Percentiles rank a stretch among this genome's conserved stretches.
phyloP scores from a whole-genome alignment of 2,888 invertebrate genomes.

The Megaustenia siamemsis region DNA sequence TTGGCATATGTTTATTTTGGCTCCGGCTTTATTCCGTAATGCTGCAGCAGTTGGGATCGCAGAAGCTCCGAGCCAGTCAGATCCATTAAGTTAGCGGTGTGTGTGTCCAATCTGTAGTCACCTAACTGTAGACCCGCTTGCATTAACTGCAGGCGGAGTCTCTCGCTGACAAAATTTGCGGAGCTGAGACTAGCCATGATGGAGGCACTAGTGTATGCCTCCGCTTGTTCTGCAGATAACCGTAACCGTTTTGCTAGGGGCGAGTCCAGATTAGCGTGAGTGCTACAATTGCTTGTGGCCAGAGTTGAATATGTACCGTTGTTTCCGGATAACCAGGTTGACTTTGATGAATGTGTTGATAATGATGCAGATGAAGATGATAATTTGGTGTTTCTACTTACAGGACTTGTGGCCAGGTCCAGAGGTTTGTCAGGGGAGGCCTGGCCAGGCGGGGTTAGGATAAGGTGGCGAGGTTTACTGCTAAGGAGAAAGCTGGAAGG shows the following conservation, averaged over 20 bases:
- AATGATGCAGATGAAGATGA: background rate
- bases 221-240: conserved; percentile 51
- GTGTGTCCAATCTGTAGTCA: conserved; percentile 41
- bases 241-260: conserved; percentile 44
- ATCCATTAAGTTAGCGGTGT: conserved; percentile 38
- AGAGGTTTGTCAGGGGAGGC: conserved; percentile 38
- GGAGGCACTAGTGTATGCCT: conserved; percentile 59
- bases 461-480: conserved; percentile 1
- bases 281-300: background rate
- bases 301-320: conserved; percentile 32
- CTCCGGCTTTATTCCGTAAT: conserved; percentile 53
- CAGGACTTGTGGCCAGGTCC: conserved; percentile 50
- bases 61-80: conserved; percentile 47
- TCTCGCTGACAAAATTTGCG: conserved; percentile 44
- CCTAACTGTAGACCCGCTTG: conserved; percentile 43
- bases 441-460: conserved; percentile 7
- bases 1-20: conserved; percentile 45
- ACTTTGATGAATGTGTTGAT: background rate
- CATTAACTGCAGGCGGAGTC: conserved; percentile 50
- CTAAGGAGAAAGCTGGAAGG: conserved; percentile 17
- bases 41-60: conserved; percentile 50
- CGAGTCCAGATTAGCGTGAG: conserved; percentile 28
- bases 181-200: conserved; percentile 62
- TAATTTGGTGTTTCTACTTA: conserved; percentile 42
- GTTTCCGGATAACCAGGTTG: conserved; percentile 23